These are phyloP conservation scores for Drosophila paranaensis DNA, from an alignment of 2,888 invertebrate genomes.

Conservation along the genomic window DNA sequence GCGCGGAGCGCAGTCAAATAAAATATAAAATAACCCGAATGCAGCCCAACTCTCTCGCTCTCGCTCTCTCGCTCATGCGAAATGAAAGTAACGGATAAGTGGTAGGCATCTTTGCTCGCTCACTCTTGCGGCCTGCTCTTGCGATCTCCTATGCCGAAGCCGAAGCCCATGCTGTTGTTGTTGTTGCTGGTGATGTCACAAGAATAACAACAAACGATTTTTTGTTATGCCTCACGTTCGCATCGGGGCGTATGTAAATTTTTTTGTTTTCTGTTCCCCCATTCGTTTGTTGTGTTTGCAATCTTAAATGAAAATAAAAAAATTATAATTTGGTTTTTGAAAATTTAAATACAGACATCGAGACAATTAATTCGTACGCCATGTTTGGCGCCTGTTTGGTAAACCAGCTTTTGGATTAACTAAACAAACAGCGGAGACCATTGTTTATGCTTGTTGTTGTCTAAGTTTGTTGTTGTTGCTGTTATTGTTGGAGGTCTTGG, in stretches of 20 bases:
- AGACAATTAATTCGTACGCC: conserved; percentile 70
- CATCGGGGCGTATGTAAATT: conserved; percentile 65
- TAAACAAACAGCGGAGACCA: conserved; percentile 58
- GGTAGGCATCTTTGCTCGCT: neutral
- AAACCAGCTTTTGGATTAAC: conserved; percentile 71
- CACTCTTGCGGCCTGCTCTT: neutral
- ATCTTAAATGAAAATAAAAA: conserved; percentile 32
- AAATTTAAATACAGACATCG: conserved; percentile 65
- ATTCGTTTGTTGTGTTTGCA: conserved; percentile 36
- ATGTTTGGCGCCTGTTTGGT: conserved; percentile 72
- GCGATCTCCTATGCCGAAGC: neutral
- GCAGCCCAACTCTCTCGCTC: neutral
- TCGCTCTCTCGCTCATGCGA: neutral
- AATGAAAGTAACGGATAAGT: neutral
- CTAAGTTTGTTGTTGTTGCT: conserved; percentile 28
- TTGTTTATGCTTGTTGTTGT: conserved; percentile 34
- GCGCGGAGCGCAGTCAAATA: neutral
- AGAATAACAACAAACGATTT: conserved; percentile 61
- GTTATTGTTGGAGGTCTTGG: conserved; percentile 32
- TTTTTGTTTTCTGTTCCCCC: conserved; percentile 14
- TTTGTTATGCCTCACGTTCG: conserved; percentile 42
- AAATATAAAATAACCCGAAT: conserved; percentile 6
- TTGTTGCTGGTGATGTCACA: conserved; percentile 62
- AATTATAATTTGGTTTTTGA: conserved; percentile 45
- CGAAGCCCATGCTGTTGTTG: conserved; percentile 13